Percentiles rank a stretch among this genome's conserved stretches.
Conservation (phyloP, 2,113 vertebrate genomes). For the Nipponia nippon region DNA sequence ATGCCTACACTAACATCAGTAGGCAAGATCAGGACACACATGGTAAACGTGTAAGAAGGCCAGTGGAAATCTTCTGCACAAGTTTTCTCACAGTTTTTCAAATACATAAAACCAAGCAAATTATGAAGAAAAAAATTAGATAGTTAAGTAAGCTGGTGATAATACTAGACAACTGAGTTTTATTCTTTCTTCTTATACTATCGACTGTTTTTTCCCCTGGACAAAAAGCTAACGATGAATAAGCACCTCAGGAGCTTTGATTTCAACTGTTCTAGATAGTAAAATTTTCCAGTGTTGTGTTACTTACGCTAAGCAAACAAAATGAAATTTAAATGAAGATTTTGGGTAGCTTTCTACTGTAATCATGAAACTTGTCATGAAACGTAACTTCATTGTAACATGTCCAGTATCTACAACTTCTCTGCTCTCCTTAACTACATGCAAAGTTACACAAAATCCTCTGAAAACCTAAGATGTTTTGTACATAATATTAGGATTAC, state of each 20-base stretch:
- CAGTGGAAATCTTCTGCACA: background rate
- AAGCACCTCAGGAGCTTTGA: background rate
- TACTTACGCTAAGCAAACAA: background rate
- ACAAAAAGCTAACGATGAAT: background rate
- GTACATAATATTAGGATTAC: background rate
- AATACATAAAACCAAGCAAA: background rate
- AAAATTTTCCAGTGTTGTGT: background rate
- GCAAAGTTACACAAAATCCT: background rate
- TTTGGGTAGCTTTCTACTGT: background rate
- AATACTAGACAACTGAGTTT: background rate
- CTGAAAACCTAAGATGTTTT: background rate
- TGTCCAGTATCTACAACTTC: background rate
- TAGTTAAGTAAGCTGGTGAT: background rate
- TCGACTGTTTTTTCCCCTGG: background rate
- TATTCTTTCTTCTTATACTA: background rate
- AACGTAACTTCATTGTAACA: background rate
- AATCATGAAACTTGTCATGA: background rate
- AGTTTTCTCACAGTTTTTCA: background rate
- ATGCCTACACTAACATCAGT: background rate
- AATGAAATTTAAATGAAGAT: background rate
- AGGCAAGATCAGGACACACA: background rate
- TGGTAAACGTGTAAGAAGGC: rapidly evolving
- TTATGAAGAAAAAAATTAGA: background rate
- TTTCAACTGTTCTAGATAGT: background rate
- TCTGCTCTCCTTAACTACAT: background rate